Base-by-base conservation (phyloP, 2,113 vertebrate species). In the cat (Felis catus) region DNA sequence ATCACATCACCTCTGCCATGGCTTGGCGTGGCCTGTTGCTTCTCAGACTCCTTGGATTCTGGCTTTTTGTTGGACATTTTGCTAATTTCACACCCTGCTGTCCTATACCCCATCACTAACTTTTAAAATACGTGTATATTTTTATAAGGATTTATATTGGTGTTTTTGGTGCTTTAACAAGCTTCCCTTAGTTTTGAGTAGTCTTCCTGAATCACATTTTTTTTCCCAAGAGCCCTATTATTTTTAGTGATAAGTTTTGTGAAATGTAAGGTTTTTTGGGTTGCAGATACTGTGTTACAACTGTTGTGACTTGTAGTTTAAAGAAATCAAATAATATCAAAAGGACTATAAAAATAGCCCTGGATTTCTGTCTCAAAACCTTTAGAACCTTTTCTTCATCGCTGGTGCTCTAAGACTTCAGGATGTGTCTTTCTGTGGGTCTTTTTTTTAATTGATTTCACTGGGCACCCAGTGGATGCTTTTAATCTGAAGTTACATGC, bases 261-360 rank as follows among this genome's bases (percentile, higher is more conserved):
- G 36, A 29, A 93, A 80, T 92, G 4, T 55, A 90, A 96, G 33
- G 0, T 41, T 96, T 95, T 53, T 93, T 1, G 6, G 33, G 79
- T 58, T 70, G 7, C 18, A 19, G 51, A 45, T 53, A 84, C 58
- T 86, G 45, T 87, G 27, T 53, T 87, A 76, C 55, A 89, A n/a
- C 83, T 89, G 33, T 80, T 95, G 71, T 15, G 31, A 73, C 41
- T 96, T 94, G 13, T 31, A 71, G 33, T 94, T 96, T 89, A 1
- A 91, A 82, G 88, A 96, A 73, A 78, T 91, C 70, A 96, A 89
- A 68, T 78, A 91, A 39, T 83, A 19, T 53, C 53, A 70, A 89
- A 91, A 79, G 48, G n/a, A n/a, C 83, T 94, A 61, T 53, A 96
- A 96, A 96, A 97, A 82, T 97, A 98, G 68, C 1, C 16, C 36